Evolutionary conservation across 2,797 vertebrate genomes (phyloP).

Genomic region (Chaenodraco wilsoni): DNA sequence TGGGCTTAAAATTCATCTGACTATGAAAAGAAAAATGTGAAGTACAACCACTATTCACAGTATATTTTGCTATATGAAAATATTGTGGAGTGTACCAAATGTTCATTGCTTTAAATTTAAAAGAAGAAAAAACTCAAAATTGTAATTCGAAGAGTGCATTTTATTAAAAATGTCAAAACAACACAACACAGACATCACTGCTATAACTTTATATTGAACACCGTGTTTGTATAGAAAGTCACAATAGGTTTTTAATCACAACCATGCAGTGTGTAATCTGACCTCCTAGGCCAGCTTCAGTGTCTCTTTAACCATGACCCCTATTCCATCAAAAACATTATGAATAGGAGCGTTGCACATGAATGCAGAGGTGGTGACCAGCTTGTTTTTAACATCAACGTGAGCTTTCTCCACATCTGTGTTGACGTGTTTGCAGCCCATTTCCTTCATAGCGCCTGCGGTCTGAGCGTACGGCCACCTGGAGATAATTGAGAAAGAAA

Average conservation of each 20-base stretch:
- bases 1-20: not conserved
- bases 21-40: not conserved
- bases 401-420: constrained; percentile 84
- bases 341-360: constrained; percentile 90
- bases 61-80: not conserved
- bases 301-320: constrained; percentile 85
- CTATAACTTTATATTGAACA: not conserved
- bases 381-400: constrained; percentile 86
- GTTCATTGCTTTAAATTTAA: not conserved
- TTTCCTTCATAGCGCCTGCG: constrained; percentile 77
- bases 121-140: not conserved
- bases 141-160: constrained; percentile 3
- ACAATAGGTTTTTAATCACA: not conserved
- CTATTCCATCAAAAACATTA: constrained; percentile 86
- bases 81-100: not conserved
- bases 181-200: not conserved
- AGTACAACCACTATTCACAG: not conserved
- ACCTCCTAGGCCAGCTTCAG: constrained; percentile 81
- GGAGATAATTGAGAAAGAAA: not conserved
- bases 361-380: constrained; percentile 88
- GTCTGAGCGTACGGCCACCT: constrained; percentile 88
- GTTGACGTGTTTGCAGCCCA: constrained; percentile 88
- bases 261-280: not conserved
- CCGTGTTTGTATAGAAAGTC: rapidly evolving
- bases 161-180: constrained; percentile 33